phyloP scores from a whole-genome alignment of 2,797 vertebrate genomes.

The Cuculus canorus region DNA sequence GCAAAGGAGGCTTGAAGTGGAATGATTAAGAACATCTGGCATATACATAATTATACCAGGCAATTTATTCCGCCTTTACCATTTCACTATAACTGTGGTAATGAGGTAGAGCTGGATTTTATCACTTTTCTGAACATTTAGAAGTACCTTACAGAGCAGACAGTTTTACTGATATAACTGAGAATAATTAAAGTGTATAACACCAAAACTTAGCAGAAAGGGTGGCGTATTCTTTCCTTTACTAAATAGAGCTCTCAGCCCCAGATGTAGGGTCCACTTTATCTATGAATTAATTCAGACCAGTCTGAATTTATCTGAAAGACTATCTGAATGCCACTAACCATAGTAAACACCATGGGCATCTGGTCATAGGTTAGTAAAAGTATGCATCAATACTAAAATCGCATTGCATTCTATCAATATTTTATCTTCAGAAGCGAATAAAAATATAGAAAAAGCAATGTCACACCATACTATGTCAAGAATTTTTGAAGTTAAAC shows the following conservation, averaged over 20 bases:
- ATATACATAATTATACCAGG: slow-evolving; percentile 32
- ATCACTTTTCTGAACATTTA: background rate
- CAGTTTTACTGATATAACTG: background rate
- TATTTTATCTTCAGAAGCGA: background rate
- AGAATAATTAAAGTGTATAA: background rate
- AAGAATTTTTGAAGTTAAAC: background rate
- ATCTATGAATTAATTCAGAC: background rate
- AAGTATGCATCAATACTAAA: background rate
- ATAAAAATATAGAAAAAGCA: background rate
- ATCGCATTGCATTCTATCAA: background rate
- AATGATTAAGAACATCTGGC: slow-evolving; percentile 66
- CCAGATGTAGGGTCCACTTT: background rate
- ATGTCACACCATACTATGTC: background rate
- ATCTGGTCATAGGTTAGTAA: background rate
- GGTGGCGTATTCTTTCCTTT: background rate
- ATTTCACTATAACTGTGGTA: background rate
- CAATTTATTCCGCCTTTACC: slow-evolving; percentile 56
- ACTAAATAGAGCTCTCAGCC: background rate
- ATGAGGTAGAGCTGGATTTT: slow-evolving; percentile 18
- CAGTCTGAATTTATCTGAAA: background rate
- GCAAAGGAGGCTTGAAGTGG: slow-evolving; percentile 45
- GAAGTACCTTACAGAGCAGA: background rate
- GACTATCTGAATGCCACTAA: background rate
- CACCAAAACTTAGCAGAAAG: background rate
- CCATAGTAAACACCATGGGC: background rate